A percentile compares a stretch with the other conserved stretches of the same genome.
These are phyloP conservation scores for Biston betularia DNA, from an alignment of 2,888 invertebrate species.

Conservation along the genomic window DNA sequence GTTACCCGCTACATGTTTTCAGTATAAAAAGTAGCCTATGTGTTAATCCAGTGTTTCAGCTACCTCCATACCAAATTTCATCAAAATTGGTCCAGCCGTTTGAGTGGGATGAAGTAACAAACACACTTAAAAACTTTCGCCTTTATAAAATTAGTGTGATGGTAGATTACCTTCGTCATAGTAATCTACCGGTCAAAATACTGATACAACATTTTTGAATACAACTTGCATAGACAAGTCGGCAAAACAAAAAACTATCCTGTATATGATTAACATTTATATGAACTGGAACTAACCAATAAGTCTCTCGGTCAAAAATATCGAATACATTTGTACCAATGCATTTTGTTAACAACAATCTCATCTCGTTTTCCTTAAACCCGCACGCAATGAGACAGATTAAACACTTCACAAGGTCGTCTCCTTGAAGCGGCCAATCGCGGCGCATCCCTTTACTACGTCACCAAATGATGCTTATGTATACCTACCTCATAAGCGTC, in stretches of 20 bases:
- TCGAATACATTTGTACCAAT: constrained; percentile 15
- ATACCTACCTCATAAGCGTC: constrained; percentile 33
- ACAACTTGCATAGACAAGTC: not conserved
- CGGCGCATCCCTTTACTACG: constrained; percentile 31
- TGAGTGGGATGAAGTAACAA: too few relatives aligned
- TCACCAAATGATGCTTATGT: constrained; percentile 28
- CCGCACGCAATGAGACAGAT: constrained; percentile 30
- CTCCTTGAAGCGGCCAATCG: constrained; percentile 29
- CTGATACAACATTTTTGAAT: not conserved
- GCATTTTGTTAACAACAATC: constrained; percentile 22
- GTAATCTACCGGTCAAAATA: not conserved
- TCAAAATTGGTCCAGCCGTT: too few relatives aligned
- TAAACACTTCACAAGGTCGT: constrained; percentile 33
- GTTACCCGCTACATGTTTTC: too few relatives aligned
- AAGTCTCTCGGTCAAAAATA: constrained; percentile 2
- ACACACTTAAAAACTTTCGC: too few relatives aligned
- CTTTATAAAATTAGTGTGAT: too few relatives aligned
- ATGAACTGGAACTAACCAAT: constrained; percentile 20
- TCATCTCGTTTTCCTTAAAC: constrained; percentile 27
- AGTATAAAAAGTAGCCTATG: too few relatives aligned
- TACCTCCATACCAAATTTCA: too few relatives aligned
- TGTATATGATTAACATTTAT: constrained; percentile 14
- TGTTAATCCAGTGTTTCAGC: too few relatives aligned
- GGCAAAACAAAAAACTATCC: not conserved
- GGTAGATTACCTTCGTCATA: too few relatives aligned